Percentiles rank a stretch among this genome's conserved stretches.
phyloP scores from a whole-genome alignment of 2,113 vertebrate species.

The Bagarius yarrelli region DNA sequence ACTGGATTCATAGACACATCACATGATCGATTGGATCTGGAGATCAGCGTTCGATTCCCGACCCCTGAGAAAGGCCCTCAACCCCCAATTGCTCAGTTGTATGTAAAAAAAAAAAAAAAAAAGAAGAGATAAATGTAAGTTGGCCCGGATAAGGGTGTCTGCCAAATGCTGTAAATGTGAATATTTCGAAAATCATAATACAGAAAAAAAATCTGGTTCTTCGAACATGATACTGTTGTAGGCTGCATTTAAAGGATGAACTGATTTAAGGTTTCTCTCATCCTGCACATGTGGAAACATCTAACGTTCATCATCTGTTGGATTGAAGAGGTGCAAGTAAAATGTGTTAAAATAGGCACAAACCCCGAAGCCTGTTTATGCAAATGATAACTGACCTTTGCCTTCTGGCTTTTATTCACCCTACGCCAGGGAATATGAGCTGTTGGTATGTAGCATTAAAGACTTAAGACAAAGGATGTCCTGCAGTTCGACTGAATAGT shows the following conservation, averaged over 20 bases:
- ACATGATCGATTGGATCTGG: too few relatives aligned
- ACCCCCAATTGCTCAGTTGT: too few relatives aligned
- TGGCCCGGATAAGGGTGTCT: too few relatives aligned
- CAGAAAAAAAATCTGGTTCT: not conserved
- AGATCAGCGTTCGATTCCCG: too few relatives aligned
- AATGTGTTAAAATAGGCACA: slow-evolving; percentile 64
- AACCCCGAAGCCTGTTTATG: slow-evolving; percentile 71
- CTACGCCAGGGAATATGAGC: slow-evolving; percentile 26
- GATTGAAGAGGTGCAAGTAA: slow-evolving; percentile 56
- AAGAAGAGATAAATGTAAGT: too few relatives aligned
- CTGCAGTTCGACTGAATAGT: not conserved
- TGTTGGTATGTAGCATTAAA: slow-evolving; percentile 16
- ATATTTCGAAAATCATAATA: not conserved
- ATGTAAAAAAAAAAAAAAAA: too few relatives aligned
- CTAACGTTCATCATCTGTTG: slow-evolving; percentile 73
- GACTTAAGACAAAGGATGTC: not conserved
- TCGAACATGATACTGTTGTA: slow-evolving; percentile 22
- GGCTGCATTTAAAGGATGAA: not conserved
- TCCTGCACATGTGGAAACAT: slow-evolving; percentile 70
- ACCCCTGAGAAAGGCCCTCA: too few relatives aligned
- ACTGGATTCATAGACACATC: not conserved
- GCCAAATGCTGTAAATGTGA: too few relatives aligned
- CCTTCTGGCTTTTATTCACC: slow-evolving; percentile 61
- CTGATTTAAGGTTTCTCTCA: slow-evolving; percentile 44
- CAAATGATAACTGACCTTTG: slow-evolving; percentile 62